Percentiles rank a stretch among this genome's conserved stretches.
These are phyloP conservation scores for Pristiophorus japonicus DNA, from an alignment of 2,113 vertebrate species.

Conservation along the genomic window DNA sequence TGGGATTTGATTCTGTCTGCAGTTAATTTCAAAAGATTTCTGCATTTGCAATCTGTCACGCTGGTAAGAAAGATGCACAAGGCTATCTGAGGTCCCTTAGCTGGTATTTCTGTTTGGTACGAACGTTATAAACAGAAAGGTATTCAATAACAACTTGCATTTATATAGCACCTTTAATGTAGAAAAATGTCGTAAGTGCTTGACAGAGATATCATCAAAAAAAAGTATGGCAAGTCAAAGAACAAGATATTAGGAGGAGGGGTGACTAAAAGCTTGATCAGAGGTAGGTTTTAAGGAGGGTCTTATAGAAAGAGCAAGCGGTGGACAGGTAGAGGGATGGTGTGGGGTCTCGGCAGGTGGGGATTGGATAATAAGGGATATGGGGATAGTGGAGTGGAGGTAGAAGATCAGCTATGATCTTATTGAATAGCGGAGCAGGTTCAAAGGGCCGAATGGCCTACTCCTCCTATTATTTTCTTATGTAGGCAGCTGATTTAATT, in stretches of 20 bases:
- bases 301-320: background rate
- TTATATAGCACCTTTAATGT: background rate
- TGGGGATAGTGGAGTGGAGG: no score
- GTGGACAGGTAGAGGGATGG: background rate
- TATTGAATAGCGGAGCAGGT: no score
- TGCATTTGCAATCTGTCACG: background rate
- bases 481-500: background rate
- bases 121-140: background rate
- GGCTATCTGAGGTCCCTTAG: background rate
- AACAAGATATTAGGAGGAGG: background rate
- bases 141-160: background rate
- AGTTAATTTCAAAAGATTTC: background rate
- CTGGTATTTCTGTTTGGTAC: background rate
- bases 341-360: no score
- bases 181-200: background rate
- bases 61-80: background rate
- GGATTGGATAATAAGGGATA: no score
- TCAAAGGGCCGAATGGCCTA: no score
- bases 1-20: constrained; percentile 2
- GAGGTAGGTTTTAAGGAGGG: background rate
- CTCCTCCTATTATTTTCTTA: no score
- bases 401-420: no score
- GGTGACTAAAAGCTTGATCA: background rate
- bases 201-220: background rate
- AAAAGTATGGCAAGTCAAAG: background rate